phyloP scores from a whole-genome alignment of 2,113 vertebrate species.

The Hassar affinis region DNA sequence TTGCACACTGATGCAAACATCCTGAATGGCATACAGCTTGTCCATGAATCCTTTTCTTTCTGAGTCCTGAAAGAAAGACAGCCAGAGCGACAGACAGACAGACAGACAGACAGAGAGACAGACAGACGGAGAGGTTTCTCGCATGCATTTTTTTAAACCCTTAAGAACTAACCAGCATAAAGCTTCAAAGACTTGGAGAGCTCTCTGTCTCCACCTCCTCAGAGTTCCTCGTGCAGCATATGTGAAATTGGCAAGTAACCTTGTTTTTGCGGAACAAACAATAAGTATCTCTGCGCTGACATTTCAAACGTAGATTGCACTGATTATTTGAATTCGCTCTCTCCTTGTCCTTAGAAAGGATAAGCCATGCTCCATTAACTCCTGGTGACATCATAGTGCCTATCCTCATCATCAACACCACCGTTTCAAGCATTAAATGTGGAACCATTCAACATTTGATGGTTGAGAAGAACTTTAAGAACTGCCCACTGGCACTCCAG shows the following conservation, averaged over 20 bases:
- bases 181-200: conserved; percentile 69
- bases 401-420: conserved; percentile 64
- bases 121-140: conserved; percentile 59
- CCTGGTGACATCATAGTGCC: conserved; percentile 48
- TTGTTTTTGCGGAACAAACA: conserved; percentile 63
- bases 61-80: conserved; percentile 77
- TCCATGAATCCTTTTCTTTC: conserved; percentile 98
- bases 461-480: conserved; percentile 60
- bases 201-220: conserved; percentile 65
- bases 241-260: conserved; percentile 70
- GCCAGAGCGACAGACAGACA: conserved; percentile 46
- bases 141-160: conserved; percentile 60
- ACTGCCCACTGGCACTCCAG: conserved; percentile 19
- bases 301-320: conserved; percentile 24
- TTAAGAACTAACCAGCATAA: conserved; percentile 58
- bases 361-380: conserved; percentile 61
- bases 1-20: conserved; percentile 96
- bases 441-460: conserved; percentile 63
- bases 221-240: conserved; percentile 65
- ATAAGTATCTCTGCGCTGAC: conserved; percentile 41
- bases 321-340: conserved; percentile 63
- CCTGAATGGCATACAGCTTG: conserved; percentile 97
- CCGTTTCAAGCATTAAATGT: conserved; percentile 60
- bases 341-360: conserved; percentile 56
- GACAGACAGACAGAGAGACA: conserved; percentile 32